These are phyloP conservation scores for Carassius carassius DNA, from an alignment of 2,113 vertebrate genomes.

Conservation along the genomic window DNA sequence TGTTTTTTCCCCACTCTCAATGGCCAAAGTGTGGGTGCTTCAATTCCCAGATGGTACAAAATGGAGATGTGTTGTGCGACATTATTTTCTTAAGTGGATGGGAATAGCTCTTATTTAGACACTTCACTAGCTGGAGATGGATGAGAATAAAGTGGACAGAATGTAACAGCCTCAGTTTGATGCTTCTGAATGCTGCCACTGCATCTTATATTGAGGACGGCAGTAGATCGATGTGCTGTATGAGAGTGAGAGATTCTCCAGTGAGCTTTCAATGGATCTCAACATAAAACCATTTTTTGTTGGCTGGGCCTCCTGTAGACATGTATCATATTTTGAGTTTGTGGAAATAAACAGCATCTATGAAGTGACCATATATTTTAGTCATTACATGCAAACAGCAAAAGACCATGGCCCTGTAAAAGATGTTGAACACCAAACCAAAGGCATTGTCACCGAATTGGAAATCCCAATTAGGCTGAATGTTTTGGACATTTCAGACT, in stretches of 20 bases:
- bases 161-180: conserved; percentile 9
- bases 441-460: not conserved
- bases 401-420: conserved; percentile 3
- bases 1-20: not conserved
- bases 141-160: conserved; percentile 22
- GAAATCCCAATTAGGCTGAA: conserved; percentile 18
- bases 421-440: conserved; percentile 10
- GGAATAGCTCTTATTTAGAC: conserved; percentile 42
- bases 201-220: not conserved
- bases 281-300: conserved; percentile 1
- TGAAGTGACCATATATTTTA: not conserved
- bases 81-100: conserved; percentile 39
- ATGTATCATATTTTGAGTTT: conserved; percentile 27
- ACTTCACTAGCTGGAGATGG: conserved; percentile 29
- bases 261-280: not conserved
- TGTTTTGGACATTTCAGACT: conserved; percentile 1
- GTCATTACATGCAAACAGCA: conserved; percentile 1
- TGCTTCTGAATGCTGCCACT: not conserved
- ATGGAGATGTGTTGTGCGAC: conserved; percentile 29
- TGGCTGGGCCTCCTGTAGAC: not conserved
- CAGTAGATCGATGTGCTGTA: not conserved
- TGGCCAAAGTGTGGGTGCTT: conserved; percentile 5
- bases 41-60: conserved; percentile 29
- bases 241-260: not conserved
- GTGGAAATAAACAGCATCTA: conserved; percentile 19